phyloP scores from a whole-genome alignment of 2,113 vertebrate species.

The Macaca nemestrina region DNA sequence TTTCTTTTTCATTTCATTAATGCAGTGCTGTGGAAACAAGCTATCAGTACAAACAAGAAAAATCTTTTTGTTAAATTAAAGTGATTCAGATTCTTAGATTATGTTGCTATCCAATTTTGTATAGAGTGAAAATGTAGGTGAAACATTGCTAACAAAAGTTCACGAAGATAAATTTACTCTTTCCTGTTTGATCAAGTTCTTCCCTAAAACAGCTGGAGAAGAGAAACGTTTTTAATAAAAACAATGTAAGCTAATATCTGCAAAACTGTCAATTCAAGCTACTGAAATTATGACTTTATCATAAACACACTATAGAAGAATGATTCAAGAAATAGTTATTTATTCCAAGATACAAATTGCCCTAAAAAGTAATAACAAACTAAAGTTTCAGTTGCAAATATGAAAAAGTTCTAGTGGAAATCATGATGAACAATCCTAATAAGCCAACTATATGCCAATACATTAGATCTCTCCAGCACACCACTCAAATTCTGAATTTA shows the following conservation, averaged over 20 bases:
- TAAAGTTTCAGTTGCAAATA: background rate
- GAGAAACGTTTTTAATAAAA: slow-evolving; percentile 57
- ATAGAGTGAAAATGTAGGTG: background rate
- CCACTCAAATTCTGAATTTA: background rate
- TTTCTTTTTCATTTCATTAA: slow-evolving; percentile 50
- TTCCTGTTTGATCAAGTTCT: background rate
- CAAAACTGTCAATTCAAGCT: slow-evolving; percentile 39
- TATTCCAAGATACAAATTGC: slow-evolving; percentile 21
- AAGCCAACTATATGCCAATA: background rate
- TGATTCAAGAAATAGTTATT: slow-evolving; percentile 21
- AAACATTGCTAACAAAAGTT: slow-evolving; percentile 4
- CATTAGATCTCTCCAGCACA: background rate
- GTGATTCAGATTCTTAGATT: slow-evolving; percentile 36
- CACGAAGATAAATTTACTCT: slow-evolving; percentile 10
- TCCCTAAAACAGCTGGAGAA: slow-evolving; percentile 40
- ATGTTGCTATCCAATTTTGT: background rate
- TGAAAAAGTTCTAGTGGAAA: background rate
- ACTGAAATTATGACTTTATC: slow-evolving; percentile 36
- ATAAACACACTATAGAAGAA: slow-evolving; percentile 24
- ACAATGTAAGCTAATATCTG: background rate
- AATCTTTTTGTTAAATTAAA: slow-evolving; percentile 42
- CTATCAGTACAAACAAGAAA: slow-evolving; percentile 9
- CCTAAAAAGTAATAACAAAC: slow-evolving; percentile 51
- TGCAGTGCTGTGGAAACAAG: slow-evolving; percentile 35
- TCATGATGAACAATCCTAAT: background rate